A percentile compares a stretch with the other conserved stretches of the same genome.
Evolutionary conservation across 2,888 invertebrate genomes (phyloP).

Genomic region (Hydrotaea cyrtoneurina): DNA sequence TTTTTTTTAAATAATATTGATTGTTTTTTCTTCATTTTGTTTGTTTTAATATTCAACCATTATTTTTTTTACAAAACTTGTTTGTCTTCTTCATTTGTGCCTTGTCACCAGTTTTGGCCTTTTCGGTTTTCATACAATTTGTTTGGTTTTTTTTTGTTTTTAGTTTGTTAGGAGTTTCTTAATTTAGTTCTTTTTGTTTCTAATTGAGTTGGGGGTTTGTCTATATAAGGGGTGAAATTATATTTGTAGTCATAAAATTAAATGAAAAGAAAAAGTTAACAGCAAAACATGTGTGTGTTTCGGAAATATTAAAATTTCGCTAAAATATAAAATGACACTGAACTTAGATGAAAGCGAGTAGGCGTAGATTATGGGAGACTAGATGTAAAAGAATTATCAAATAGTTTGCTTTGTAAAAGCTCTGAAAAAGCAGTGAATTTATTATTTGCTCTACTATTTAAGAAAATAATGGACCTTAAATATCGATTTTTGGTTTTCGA

Average conservation of each 20-base stretch:
- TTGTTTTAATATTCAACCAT: constrained; percentile 45
- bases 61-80: constrained; percentile 2
- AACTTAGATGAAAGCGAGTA: no score
- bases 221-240: neutral
- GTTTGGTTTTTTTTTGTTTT: constrained; percentile 38
- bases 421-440: no score
- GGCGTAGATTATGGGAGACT: no score
- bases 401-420: no score
- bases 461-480: no score
- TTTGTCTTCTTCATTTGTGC: constrained; percentile 47
- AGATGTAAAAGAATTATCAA: no score
- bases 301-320: neutral
- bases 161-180: constrained; percentile 37
- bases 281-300: neutral
- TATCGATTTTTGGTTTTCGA: no score
- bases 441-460: no score
- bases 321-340: neutral
- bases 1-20: constrained; percentile 42
- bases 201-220: neutral
- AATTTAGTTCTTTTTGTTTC: neutral
- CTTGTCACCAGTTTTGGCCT: neutral
- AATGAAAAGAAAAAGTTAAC: neutral
- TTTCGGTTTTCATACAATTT: constrained; percentile 51
- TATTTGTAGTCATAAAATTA: neutral
- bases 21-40: constrained; percentile 46